Evolutionary conservation across 2,888 invertebrate genomes (phyloP), one percentile per base, ranked within the genome.

Genomic region (Tenthredo scrophulariae): DNA sequence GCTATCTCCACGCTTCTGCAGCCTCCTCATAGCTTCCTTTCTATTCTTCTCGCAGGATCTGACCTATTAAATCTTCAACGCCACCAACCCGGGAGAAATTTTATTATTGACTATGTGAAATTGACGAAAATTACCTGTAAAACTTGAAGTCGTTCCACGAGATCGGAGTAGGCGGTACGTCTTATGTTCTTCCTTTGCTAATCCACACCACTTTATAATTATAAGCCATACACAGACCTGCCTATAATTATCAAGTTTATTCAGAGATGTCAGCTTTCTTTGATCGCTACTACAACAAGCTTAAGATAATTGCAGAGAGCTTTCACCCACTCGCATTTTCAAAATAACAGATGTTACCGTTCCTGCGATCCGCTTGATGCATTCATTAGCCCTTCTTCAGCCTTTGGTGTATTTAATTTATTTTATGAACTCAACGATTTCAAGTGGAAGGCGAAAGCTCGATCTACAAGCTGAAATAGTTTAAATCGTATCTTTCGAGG

Each of bases 191-290:
- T 10, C 26, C 26, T 9, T 15, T 26, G 26, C 26, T 15, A 13
- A 62, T 29, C 1, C 26, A 22, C 26, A 26, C 62, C 13, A 13
- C 26, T 29, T 22, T 26, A 5, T 26, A 62, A 62, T 62, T 26
- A 62, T 10, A 22, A 26, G 4, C 22, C 62, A 26, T 26, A 26
- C 1, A 2, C 4, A 72, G 6, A 10, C 37, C 1, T 9, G 37
- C 72, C 6, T 74, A 22, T 74, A 74, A 74, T 74, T 74, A 40
- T 43, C 74, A 43, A 74, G 43, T 43, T 72, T 72, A n/a, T 72
- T 22, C 18, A 72, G 37, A 18, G 72, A 72, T 72, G 26, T 62
- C 9, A 29, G 62, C 9, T 62, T 62, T 62, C 40, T 40, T 72
- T 46, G 40, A 74, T 43, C 40, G 26, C 26, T 62, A 10, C 9